Percentiles rank a stretch among this genome's conserved stretches.
phyloP scores from a whole-genome alignment of 2,888 invertebrate species.

The Ashinkailepas kermadecensis region DNA sequence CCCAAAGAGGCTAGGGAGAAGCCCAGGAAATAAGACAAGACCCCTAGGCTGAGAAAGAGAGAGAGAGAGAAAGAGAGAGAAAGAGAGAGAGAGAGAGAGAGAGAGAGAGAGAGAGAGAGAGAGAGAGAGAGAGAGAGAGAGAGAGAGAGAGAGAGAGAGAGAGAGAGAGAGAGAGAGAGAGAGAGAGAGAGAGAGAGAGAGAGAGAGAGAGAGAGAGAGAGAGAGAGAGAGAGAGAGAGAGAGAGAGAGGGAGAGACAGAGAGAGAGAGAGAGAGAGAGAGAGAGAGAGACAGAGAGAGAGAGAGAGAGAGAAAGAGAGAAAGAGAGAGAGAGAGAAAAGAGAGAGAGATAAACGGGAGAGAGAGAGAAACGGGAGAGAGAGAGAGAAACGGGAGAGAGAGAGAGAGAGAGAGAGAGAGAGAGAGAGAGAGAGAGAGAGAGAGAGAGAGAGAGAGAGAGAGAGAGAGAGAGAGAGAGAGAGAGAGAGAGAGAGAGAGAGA shows the following conservation, averaged over 20 bases:
- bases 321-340: too few relatives aligned
- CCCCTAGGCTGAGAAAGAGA: too few relatives aligned
- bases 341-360: too few relatives aligned
- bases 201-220: neutral
- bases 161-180: neutral
- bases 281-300: too few relatives aligned
- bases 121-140: neutral
- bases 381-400: neutral
- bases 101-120: neutral
- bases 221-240: too few relatives aligned
- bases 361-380: neutral
- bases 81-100: neutral
- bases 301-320: constrained; percentile 10
- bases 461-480: too few relatives aligned
- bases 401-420: too few relatives aligned
- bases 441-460: too few relatives aligned
- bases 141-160: constrained; percentile 6
- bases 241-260: constrained; percentile 5
- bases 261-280: neutral
- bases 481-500: too few relatives aligned
- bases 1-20: too few relatives aligned
- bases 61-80: neutral
- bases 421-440: too few relatives aligned
- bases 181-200: constrained; percentile 26
- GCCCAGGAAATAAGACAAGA: too few relatives aligned